Evolutionary conservation across 30 jellyfish, hydroid and myxozoan species (phyloP).

Genomic region (Pseudorhiza aurosa): DNA sequence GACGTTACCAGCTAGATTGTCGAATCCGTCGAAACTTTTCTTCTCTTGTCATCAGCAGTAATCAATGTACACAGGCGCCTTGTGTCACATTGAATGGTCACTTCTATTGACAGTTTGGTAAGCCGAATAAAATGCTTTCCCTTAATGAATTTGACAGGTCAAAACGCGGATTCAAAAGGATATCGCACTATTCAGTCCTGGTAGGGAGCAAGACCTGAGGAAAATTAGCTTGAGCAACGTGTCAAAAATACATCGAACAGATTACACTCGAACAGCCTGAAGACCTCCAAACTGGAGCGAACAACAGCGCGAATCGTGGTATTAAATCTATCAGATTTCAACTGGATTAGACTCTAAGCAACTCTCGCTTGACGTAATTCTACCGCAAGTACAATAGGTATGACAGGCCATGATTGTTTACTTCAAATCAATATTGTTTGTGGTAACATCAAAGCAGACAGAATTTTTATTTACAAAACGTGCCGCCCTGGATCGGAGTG

Average conservation of each 20-base stretch:
- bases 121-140: not conserved
- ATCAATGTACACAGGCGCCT: not conserved
- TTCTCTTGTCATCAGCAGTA: not conserved
- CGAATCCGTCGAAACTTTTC: not conserved
- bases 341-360: conserved; percentile 13
- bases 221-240: conserved; percentile 1
- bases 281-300: not conserved
- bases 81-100: conserved; percentile 2
- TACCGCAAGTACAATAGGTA: not conserved
- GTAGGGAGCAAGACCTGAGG: conserved; percentile 28
- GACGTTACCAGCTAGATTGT: conserved; percentile 1
- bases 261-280: conserved; percentile 6
- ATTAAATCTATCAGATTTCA: conserved; percentile 34
- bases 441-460: conserved; percentile 20
- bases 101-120: conserved; percentile 2
- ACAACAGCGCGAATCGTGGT: conserved; percentile 20
- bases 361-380: not conserved
- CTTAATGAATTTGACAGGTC: conserved; percentile 34
- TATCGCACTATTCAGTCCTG: conserved; percentile 39
- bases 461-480: not conserved
- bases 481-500: not conserved
- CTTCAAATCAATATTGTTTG: conserved; percentile 11
- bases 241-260: not conserved
- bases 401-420: not conserved
- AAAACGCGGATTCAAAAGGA: conserved; percentile 18